These are phyloP conservation scores for Psammodynastes pulverulentus DNA, from an alignment of 2,113 vertebrate species.

Conservation along the genomic window DNA sequence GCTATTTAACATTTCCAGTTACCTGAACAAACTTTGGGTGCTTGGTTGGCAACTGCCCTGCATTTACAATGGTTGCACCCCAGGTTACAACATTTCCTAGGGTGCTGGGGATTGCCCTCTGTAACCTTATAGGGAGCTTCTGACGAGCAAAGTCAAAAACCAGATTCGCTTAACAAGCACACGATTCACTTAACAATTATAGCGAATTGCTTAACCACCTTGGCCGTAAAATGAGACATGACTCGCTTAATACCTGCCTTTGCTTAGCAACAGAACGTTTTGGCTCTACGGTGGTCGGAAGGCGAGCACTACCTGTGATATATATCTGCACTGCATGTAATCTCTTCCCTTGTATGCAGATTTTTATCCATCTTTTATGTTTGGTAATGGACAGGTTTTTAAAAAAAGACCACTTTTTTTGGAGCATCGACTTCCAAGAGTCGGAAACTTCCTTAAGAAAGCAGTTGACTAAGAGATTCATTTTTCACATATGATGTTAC, in stretches of 20 bases:
- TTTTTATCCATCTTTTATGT: neutral
- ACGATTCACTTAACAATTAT: constrained; percentile 68
- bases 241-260: constrained; percentile 57
- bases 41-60: neutral
- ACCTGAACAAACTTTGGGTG: neutral
- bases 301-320: neutral
- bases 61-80: neutral
- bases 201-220: constrained; percentile 74
- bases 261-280: neutral
- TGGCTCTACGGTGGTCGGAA: neutral
- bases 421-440: constrained; percentile 73
- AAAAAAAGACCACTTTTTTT: constrained; percentile 76
- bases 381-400: constrained; percentile 69
- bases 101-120: neutral
- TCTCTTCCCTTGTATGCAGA: neutral
- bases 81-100: too few species aligned
- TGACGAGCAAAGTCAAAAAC: neutral
- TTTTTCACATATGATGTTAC: constrained; percentile 48
- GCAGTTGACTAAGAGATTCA: constrained; percentile 62
- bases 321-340: neutral
- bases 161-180: neutral
- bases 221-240: constrained; percentile 77
- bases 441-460: constrained; percentile 68
- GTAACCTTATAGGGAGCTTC: neutral
- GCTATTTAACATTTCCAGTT: too few species aligned